Evolutionary conservation across 2,888 invertebrate species (phyloP).

Genomic region (Dryadula phaetusa): DNA sequence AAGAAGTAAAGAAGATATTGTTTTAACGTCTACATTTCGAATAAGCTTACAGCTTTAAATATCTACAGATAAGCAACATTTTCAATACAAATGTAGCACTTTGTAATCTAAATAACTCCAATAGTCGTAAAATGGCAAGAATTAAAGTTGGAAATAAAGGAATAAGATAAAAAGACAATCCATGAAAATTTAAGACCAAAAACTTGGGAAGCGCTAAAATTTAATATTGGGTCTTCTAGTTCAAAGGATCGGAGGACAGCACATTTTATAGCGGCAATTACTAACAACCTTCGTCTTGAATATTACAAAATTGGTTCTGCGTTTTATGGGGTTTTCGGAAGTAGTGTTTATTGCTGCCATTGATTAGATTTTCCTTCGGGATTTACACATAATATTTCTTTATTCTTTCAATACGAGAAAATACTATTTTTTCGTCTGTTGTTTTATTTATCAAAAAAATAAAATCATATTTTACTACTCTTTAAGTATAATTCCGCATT

Average conservation of each 20-base stretch:
- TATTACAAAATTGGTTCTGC: constrained; percentile 74
- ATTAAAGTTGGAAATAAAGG: constrained; percentile 69
- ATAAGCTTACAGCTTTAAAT: background rate
- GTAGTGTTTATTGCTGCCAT: constrained; percentile 64
- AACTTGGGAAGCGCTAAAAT: constrained; percentile 75
- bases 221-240: constrained; percentile 65
- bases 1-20: background rate
- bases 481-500: too few species aligned
- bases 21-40: background rate
- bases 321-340: constrained; percentile 71
- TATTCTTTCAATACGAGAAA: background rate
- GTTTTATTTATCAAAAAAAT: background rate
- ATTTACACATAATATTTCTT: constrained; percentile 1
- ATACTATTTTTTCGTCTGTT: background rate
- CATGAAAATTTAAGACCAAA: constrained; percentile 67
- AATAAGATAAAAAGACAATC: constrained; percentile 59
- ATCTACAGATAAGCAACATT: constrained; percentile 8
- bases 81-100: constrained; percentile 38
- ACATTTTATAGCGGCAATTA: constrained; percentile 78
- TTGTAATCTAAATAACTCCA: constrained; percentile 59
- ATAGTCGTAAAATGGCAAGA: constrained; percentile 59
- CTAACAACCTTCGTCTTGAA: constrained; percentile 73
- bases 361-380: constrained; percentile 56
- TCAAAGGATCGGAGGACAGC: constrained; percentile 70
- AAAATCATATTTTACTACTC: background rate